Conservation (phyloP, 2,797 vertebrate species). For the Graptemys geographica region DNA sequence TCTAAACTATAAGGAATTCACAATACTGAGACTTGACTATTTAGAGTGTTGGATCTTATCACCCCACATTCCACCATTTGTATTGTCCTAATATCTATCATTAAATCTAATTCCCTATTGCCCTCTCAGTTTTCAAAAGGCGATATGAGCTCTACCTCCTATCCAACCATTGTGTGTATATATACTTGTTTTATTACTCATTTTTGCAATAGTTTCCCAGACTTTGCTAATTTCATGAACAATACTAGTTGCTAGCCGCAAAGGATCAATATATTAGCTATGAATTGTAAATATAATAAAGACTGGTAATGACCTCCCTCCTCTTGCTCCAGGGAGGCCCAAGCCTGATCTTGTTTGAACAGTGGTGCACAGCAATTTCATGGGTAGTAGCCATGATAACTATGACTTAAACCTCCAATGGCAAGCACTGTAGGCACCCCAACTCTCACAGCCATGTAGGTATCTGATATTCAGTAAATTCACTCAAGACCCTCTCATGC, state of each 20-base stretch:
- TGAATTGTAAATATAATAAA: not conserved
- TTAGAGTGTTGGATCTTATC: too few relatives aligned
- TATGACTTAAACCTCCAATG: not conserved
- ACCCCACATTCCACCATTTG: not conserved
- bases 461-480: not conserved
- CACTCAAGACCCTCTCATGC: not conserved
- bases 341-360: not conserved
- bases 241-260: not conserved
- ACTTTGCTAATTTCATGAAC: not conserved
- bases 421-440: not conserved
- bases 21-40: not conserved
- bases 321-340: not conserved
- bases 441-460: not conserved
- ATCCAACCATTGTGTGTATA: not conserved
- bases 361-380: not conserved
- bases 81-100: not conserved
- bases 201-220: not conserved
- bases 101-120: not conserved
- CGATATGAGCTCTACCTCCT: not conserved
- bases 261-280: slow-evolving; percentile 23
- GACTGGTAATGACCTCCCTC: not conserved
- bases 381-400: not conserved
- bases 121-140: not conserved
- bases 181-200: not conserved
- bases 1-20: not conserved